Evolutionary conservation across 2,888 invertebrate genomes (phyloP).

Genomic region (Lithodes maja): DNA sequence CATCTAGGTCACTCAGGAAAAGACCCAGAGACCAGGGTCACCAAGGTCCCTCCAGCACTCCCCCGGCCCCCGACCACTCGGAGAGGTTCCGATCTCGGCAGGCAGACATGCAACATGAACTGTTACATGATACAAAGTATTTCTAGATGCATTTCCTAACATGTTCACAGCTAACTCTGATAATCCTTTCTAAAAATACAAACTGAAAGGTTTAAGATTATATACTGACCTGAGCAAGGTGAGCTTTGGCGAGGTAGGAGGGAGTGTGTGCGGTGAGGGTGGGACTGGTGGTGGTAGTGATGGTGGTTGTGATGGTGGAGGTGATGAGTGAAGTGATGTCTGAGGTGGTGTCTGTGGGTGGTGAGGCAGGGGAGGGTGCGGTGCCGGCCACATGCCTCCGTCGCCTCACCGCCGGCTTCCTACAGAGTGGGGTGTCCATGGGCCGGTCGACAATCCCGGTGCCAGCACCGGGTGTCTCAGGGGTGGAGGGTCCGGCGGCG

Average conservation of each 20-base stretch:
- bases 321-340: conserved; percentile 51
- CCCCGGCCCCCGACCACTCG: no score
- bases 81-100: no score
- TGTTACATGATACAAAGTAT: no score
- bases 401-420: conserved; percentile 68
- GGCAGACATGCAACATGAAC: no score
- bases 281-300: conserved; percentile 48
- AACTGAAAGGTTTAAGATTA: no score
- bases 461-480: neutral
- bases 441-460: conserved; percentile 24
- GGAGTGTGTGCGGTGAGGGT: conserved; percentile 42
- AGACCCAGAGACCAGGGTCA: no score
- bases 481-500: neutral
- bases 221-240: conserved; percentile 34
- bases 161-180: no score
- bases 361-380: conserved; percentile 43
- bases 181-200: no score
- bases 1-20: no score
- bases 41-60: no score
- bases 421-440: conserved; percentile 46
- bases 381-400: conserved; percentile 60
- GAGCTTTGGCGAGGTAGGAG: conserved; percentile 35
- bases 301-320: conserved; percentile 34
- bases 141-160: no score
- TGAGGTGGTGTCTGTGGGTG: conserved; percentile 55